A percentile compares a stretch with the other conserved stretches of the same genome.
Conservation (phyloP, 2,888 invertebrate species). For the Leistus spinibarbis region DNA sequence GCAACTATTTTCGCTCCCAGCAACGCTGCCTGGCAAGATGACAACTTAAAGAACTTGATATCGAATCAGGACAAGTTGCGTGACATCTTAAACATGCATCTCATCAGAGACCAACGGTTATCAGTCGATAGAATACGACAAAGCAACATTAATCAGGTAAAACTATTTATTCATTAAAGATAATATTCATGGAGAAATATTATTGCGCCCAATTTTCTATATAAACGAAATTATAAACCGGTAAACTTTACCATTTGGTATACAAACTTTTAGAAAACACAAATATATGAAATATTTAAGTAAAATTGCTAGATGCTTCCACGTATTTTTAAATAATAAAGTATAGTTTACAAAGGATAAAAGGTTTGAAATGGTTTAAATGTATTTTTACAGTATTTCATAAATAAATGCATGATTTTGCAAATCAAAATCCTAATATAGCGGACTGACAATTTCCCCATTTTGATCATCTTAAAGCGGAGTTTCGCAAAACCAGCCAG, state of each 20-base stretch:
- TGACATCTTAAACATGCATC: constrained; percentile 82
- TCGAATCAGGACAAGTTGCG: constrained; percentile 72
- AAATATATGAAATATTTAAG: background rate
- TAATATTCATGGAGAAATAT: background rate
- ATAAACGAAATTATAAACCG: background rate
- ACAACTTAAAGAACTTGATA: constrained; percentile 73
- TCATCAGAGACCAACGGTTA: constrained; percentile 73
- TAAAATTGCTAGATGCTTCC: background rate
- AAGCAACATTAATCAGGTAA: constrained; percentile 73
- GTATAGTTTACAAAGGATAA: background rate
- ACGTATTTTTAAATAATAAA: background rate
- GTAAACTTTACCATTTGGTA: background rate
- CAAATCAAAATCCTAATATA: background rate
- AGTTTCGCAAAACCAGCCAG: background rate
- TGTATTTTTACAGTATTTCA: background rate
- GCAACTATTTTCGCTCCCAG: constrained; percentile 89
- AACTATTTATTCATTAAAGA: constrained; percentile 37
- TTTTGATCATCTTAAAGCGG: background rate
- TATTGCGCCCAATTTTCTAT: too few relatives aligned
- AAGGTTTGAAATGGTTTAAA: background rate
- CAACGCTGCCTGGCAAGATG: constrained; percentile 82
- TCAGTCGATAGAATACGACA: constrained; percentile 77
- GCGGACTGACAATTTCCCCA: background rate
- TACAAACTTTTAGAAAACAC: background rate
- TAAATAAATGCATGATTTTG: background rate